Conservation (phyloP, 1,140 invertebrate species). For the Diorhabda carinulata region DNA sequence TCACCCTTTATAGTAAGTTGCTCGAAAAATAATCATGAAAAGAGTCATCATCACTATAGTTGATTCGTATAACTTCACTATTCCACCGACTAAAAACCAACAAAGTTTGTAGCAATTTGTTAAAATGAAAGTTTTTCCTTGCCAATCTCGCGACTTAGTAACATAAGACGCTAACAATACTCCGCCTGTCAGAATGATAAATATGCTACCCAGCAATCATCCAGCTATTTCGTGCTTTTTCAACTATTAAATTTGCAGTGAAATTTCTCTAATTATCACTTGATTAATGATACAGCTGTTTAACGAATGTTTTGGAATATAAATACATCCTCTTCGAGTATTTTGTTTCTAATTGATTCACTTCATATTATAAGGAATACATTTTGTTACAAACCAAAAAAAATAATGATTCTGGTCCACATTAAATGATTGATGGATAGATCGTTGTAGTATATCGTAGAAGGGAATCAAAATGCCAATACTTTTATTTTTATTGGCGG, state of each 20-base stretch:
- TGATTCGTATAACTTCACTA: slow-evolving; percentile 1
- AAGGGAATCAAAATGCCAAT: too few species aligned
- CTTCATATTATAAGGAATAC: too few species aligned
- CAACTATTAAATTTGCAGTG: slow-evolving; percentile 28
- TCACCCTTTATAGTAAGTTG: not conserved
- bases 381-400: too few species aligned
- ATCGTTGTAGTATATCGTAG: too few species aligned
- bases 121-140: slow-evolving; percentile 25
- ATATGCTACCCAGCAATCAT: slow-evolving; percentile 28
- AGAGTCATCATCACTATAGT: not conserved
- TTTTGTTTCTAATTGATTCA: too few species aligned
- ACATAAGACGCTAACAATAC: slow-evolving; percentile 27
- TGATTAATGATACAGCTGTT: slow-evolving; percentile 24
- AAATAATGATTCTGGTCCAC: too few species aligned
- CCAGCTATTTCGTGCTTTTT: slow-evolving; percentile 27
- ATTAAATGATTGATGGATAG: too few species aligned
- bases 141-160: slow-evolving; percentile 13
- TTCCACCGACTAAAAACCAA: slow-evolving; percentile 11
- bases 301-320: slow-evolving; percentile 18
- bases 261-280: slow-evolving; percentile 30
- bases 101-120: slow-evolving; percentile 22
- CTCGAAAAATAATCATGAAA: not conserved
- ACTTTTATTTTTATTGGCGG: too few species aligned
- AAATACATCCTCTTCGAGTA: not conserved
- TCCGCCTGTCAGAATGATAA: slow-evolving; percentile 27